Base-by-base conservation (phyloP, 2,113 vertebrate species). In the Phasianus colchicus region DNA sequence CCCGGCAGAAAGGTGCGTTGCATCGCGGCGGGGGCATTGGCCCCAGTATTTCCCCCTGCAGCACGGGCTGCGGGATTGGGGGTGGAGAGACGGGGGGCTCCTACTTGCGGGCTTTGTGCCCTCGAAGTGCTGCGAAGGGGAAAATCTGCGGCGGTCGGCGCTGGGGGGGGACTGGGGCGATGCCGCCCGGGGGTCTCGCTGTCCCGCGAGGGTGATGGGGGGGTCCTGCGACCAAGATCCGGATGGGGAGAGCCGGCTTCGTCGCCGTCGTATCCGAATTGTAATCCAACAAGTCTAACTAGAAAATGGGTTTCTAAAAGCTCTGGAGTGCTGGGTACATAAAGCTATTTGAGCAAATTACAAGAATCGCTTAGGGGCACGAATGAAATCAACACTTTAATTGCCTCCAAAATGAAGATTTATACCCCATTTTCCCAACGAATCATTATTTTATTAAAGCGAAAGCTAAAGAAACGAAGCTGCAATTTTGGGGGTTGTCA, bases 351-450 rank as follows among this genome's bases (percentile, higher is more conserved):
- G 97, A 98, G 98, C 98, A 98, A 99, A 99, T 98, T 97, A 98
- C 98, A 98, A 98, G 98, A 97, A 98, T 98, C 97, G 99, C 99
- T 99, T 65, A 90, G 96, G 98, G 99, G 98, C 98, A 98, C 96
- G 97, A 98, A 98, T 98, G 98, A 98, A 98, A 99, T 98, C 98
- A 97, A 98, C 98, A 98, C 98, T 99, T 99, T 99, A 99, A 99
- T 99, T 99, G 99, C 98, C 98, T 99, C 98, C 98, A 98, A 98
- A 98, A 99, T 99, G 98, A 99, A 99, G 98, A 99, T 98, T 98
- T 98, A 98, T 99, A 98, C 97, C 98, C 98, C 98, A 98, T 99
- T 99, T 98, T 97, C 97, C 96, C 97, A 97, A 98, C 96, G 97
- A 98, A 98, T 97, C 97, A 97, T 97, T 98, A 97, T 98, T 98